Conservation (phyloP, 2,113 vertebrate species). For the Tragulus kanchil region DNA sequence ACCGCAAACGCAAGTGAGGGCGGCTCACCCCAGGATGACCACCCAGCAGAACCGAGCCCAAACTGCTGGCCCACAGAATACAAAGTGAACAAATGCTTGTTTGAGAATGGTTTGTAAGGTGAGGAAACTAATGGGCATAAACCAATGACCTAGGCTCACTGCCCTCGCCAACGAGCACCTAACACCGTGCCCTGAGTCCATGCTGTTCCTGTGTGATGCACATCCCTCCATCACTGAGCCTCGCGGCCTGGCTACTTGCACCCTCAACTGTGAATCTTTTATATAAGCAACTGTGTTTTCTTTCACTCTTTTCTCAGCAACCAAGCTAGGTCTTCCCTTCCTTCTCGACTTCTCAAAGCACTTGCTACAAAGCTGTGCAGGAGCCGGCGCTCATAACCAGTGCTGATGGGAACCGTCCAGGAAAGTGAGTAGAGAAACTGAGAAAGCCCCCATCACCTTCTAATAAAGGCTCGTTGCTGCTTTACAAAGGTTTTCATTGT, state of each 20-base stretch:
- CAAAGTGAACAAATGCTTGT: neutral
- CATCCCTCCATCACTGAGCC: neutral
- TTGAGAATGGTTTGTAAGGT: neutral
- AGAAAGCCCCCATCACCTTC: neutral
- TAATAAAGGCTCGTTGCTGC: neutral
- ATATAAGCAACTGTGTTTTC: neutral
- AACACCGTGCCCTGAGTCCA: neutral
- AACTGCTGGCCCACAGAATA: neutral
- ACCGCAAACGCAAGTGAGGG: neutral
- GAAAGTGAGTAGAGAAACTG: fast-evolving
- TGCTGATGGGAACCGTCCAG: neutral
- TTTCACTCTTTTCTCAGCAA: neutral
- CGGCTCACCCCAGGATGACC: neutral
- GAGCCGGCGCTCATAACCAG: neutral
- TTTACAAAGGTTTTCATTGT: neutral
- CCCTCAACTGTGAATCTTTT: neutral
- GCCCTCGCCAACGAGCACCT: neutral
- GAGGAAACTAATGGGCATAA: neutral
- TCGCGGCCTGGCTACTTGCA: neutral
- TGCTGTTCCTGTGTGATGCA: fast-evolving
- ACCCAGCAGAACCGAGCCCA: neutral
- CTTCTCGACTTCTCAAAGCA: neutral
- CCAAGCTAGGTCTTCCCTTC: neutral
- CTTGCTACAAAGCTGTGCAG: neutral
- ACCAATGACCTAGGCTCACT: neutral